Conservation (phyloP, 2,888 invertebrate genomes). For the Theretra japonica region DNA sequence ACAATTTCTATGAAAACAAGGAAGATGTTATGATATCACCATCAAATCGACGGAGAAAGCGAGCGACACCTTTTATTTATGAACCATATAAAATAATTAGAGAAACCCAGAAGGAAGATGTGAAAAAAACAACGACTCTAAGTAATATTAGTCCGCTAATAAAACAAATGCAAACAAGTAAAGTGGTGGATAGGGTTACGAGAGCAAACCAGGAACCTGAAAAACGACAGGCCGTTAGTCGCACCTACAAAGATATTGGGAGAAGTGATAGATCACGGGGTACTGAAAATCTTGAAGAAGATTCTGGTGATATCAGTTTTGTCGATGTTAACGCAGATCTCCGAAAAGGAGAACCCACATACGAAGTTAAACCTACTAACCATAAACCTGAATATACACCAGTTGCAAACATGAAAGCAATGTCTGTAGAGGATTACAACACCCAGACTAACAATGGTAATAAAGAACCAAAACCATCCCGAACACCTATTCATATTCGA, state of each 20-base stretch:
- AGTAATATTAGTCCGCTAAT: slow-evolving; percentile 75
- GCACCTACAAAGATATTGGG: slow-evolving; percentile 71
- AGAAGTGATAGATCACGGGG: slow-evolving; percentile 63
- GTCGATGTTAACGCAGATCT: slow-evolving; percentile 67
- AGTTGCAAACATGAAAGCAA: slow-evolving; percentile 64
- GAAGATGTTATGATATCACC: slow-evolving; percentile 51
- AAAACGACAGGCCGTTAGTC: slow-evolving; percentile 56
- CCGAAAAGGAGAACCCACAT: slow-evolving; percentile 75
- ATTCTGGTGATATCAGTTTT: slow-evolving; percentile 51
- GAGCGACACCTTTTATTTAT: slow-evolving; percentile 71
- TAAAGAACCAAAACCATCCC: slow-evolving; percentile 35
- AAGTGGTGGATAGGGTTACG: slow-evolving; percentile 65
- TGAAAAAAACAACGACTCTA: slow-evolving; percentile 71
- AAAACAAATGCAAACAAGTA: slow-evolving; percentile 73
- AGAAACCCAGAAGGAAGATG: slow-evolving; percentile 69
- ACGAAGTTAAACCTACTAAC: slow-evolving; percentile 67
- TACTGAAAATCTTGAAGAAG: slow-evolving; percentile 44
- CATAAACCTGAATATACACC: slow-evolving; percentile 70
- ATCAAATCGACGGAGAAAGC: slow-evolving; percentile 54
- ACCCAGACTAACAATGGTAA: slow-evolving; percentile 42
- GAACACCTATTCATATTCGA: slow-evolving; percentile 37
- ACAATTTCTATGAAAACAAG: slow-evolving; percentile 51
- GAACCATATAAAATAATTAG: slow-evolving; percentile 80
- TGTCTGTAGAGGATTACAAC: slow-evolving; percentile 66
- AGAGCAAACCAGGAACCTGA: slow-evolving; percentile 57